Conservation (phyloP, 2,797 vertebrate genomes). For the Austrolebias charrua region DNA sequence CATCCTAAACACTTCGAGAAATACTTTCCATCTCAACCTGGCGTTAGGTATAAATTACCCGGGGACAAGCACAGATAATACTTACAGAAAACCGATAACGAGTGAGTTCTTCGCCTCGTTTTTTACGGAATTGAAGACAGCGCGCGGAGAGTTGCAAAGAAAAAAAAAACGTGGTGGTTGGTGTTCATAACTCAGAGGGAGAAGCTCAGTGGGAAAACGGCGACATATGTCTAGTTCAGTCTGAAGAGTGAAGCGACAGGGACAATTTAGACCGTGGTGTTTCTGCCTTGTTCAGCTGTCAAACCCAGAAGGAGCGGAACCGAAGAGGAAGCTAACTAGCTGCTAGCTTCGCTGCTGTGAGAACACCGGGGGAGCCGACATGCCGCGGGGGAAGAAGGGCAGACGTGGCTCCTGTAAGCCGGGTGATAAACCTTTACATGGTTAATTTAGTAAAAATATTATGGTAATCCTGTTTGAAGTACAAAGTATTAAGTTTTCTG, state of each 20-base stretch:
- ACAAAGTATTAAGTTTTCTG: too few species aligned
- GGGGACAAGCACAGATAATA: constrained; percentile 82
- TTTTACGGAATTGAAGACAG: constrained; percentile 7
- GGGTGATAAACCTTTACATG: constrained; percentile 68
- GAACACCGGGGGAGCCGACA: constrained; percentile 50
- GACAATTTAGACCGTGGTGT: not conserved
- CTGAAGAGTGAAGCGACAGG: not conserved
- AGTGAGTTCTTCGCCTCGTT: constrained; percentile 4
- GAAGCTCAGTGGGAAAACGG: constrained; percentile 25
- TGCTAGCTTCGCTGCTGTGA: constrained; percentile 42
- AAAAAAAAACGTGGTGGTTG: constrained; percentile 39
- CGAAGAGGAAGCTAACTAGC: constrained; percentile 32
- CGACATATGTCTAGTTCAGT: not conserved
- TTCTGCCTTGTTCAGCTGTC: constrained; percentile 15
- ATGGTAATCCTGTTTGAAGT: too few species aligned
- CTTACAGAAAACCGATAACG: not conserved
- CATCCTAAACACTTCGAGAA: constrained; percentile 75
- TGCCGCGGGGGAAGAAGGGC: constrained; percentile 82
- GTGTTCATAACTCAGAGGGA: constrained; percentile 19
- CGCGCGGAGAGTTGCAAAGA: constrained; percentile 28
- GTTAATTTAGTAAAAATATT: too few species aligned
- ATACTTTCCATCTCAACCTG: constrained; percentile 67
- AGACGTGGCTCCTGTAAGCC: constrained; percentile 78
- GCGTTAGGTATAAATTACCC: constrained; percentile 75
- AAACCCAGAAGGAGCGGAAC: not conserved